Evolutionary conservation across 1,140 invertebrate species (phyloP), one percentile per base, ranked within the genome.

Genomic region (Drosophila lacteicornis): DNA sequence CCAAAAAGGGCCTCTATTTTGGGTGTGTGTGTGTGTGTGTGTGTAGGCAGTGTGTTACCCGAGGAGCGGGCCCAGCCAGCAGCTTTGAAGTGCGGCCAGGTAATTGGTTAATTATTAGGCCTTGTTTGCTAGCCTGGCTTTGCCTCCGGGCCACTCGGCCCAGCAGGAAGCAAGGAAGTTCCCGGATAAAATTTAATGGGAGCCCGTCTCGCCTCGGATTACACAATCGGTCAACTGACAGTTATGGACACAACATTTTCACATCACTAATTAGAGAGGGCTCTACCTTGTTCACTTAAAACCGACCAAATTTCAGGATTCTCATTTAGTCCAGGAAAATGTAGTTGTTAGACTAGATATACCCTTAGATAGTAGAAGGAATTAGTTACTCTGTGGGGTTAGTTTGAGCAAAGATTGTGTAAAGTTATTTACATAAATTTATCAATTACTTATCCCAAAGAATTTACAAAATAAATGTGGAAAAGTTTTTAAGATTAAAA

Each of bases 71-170:
- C n/a, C 49, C 5, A 17, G 45, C 51, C 74, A 40, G 65, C 12
- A 71, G 76, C 76, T 79, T 79, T 79, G 75, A 79, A 79, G 76
- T 79, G 75, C 58, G 76, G 40, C 71, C 75, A 71, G 76, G 66
- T 79, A 79, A 79, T 79, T 79, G 75, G 75, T 79, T 79, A 79
- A 79, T 79, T 79, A 79, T 79, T 79, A 79, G 76, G 76, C 66
- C 70, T 73, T 74, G 70, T 73, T 73, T 79, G 56, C 75, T 38
- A 58, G 40, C 33, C 57, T n/a, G 17, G 22, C 56, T 78, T 43
- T n/a, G 55, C 63, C 50, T 47, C 9, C 13, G 40, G 63, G 47
- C 19, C 30, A 19, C 40, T 40, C 38, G n/a, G 42, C 47, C 11
- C 51, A 42, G 25, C 42, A 58, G 74, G 66, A 19, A 50, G 25